These are phyloP conservation scores for Rhabdophis nuchalis DNA, from an alignment of 2,797 vertebrate genomes.

Conservation along the genomic window DNA sequence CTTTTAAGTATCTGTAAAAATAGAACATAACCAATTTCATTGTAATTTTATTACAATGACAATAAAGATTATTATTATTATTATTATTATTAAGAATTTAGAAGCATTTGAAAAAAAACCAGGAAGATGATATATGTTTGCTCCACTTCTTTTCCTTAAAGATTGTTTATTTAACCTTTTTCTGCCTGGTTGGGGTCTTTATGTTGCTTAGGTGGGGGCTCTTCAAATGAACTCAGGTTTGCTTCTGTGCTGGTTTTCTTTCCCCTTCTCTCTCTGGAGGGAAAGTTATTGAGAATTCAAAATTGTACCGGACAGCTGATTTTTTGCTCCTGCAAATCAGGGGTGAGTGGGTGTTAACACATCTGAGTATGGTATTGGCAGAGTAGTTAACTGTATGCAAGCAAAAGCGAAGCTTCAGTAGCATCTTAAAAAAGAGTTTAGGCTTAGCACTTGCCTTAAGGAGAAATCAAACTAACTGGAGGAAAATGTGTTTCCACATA, in stretches of 20 bases:
- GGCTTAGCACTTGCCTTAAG: neutral
- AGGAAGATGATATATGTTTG: neutral
- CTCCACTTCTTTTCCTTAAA: neutral
- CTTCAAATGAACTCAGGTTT: slow-evolving; percentile 32
- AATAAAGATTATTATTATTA: too few species aligned
- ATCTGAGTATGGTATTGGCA: neutral
- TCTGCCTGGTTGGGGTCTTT: neutral
- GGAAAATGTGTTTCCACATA: neutral
- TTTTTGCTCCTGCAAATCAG: neutral
- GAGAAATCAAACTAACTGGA: neutral
- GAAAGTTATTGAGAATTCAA: neutral
- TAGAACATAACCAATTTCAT: too few species aligned
- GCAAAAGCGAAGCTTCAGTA: neutral
- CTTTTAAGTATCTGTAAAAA: neutral
- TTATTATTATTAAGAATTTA: too few species aligned
- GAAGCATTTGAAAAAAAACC: neutral
- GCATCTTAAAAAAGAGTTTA: neutral
- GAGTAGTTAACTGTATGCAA: neutral
- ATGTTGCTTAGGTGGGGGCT: neutral
- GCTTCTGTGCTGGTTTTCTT: slow-evolving; percentile 27
- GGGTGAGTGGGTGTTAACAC: neutral
- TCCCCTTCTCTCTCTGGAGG: slow-evolving; percentile 27
- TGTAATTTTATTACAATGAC: too few species aligned
- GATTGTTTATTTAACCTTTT: neutral
- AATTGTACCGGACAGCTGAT: neutral